phyloP scores from a whole-genome alignment of 2,888 invertebrate genomes.

The Trichogramma dendrolimi region DNA sequence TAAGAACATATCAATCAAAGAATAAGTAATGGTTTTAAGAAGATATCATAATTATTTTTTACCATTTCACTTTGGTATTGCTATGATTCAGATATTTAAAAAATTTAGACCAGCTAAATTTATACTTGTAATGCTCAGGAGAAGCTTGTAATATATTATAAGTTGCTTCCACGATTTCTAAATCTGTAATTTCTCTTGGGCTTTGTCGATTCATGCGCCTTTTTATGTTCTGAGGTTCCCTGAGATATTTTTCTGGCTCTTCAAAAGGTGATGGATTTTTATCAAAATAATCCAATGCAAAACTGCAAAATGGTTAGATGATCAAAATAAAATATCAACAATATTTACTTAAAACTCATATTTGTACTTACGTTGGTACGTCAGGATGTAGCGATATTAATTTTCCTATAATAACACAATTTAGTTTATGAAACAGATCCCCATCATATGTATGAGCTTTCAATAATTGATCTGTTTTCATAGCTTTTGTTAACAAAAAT shows the following conservation, averaged over 20 bases:
- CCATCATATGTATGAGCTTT: conserved; percentile 30
- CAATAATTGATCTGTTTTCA: background rate
- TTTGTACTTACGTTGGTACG: conserved; percentile 59
- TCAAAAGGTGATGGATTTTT: conserved; percentile 62
- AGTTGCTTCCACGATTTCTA: conserved; percentile 61
- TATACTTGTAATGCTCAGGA: conserved; percentile 62
- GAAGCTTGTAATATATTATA: conserved; percentile 61
- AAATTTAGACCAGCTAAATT: conserved; percentile 77
- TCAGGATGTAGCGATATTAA: conserved; percentile 61
- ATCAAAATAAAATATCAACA: background rate
- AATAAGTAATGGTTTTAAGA: background rate
- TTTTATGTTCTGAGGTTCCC: conserved; percentile 31
- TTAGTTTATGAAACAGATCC: conserved; percentile 54
- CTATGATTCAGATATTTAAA: conserved; percentile 56
- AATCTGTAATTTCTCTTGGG: conserved; percentile 53
- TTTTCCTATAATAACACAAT: conserved; percentile 62
- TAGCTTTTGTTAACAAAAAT: background rate
- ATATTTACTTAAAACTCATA: background rate
- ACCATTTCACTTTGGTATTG: conserved; percentile 60
- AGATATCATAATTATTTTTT: conserved; percentile 33
- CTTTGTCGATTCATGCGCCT: conserved; percentile 5
- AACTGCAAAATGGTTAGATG: conserved; percentile 52
- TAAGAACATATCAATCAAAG: background rate
- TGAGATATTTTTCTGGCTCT: conserved; percentile 18
- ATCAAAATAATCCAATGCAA: conserved; percentile 68